Percentiles rank a stretch among this genome's conserved stretches.
These are phyloP conservation scores for Lepidochitona cinerea DNA, from an alignment of 2,888 invertebrate genomes.

Conservation along the genomic window DNA sequence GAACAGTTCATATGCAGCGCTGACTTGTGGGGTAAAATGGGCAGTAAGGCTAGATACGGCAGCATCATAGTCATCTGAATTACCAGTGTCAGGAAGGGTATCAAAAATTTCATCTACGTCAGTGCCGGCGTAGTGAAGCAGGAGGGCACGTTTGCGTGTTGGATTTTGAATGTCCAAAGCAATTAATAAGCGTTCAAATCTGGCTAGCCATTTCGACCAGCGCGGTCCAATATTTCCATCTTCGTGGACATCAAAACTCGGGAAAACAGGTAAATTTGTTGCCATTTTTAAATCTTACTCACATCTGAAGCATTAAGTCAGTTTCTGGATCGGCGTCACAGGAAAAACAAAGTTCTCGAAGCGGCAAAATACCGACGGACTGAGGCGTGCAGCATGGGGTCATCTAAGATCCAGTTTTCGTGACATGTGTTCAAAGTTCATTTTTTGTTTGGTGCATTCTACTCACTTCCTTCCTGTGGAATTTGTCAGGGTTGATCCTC, in stretches of 20 bases:
- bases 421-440: too few relatives aligned
- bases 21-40: constrained; percentile 13
- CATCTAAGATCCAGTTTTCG: too few relatives aligned
- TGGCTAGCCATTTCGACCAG: constrained; percentile 8
- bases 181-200: constrained; percentile 13
- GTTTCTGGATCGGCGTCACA: too few relatives aligned
- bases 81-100: constrained; percentile 10
- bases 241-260: not conserved
- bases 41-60: not conserved
- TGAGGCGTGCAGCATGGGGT: too few relatives aligned
- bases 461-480: too few relatives aligned
- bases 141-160: constrained; percentile 5
- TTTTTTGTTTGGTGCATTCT: too few relatives aligned
- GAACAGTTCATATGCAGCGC: constrained; percentile 1
- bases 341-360: too few relatives aligned
- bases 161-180: constrained; percentile 1
- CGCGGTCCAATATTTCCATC: not conserved
- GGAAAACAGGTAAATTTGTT: not conserved
- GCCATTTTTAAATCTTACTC: not conserved
- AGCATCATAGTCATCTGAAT: not conserved
- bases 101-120: constrained; percentile 13
- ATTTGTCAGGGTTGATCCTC: too few relatives aligned
- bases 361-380: too few relatives aligned
- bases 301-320: too few relatives aligned
- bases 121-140: constrained; percentile 11